Evolutionary conservation across 2,113 vertebrate genomes (phyloP).

Genomic region (Dicaeum eximium): DNA sequence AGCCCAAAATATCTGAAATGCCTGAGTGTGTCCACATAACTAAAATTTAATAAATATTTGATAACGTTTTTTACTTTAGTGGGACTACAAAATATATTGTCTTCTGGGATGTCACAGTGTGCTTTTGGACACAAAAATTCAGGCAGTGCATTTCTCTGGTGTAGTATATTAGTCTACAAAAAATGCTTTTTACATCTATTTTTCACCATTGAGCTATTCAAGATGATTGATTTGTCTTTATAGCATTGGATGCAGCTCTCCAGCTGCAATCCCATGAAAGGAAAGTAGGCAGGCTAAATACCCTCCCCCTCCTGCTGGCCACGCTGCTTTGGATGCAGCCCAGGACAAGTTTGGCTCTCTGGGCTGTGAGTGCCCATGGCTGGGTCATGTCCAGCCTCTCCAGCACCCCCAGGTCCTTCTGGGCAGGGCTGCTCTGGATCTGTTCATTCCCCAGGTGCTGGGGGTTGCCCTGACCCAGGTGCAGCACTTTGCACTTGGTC

Average conservation of each 20-base stretch:
- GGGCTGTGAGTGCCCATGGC: accelerated
- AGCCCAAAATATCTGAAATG: not conserved
- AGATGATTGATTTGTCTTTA: not conserved
- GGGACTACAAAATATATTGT: not conserved
- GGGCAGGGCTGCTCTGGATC: not conserved
- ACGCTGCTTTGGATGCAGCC: not conserved
- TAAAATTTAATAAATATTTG: not conserved
- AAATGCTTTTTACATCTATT: not conserved
- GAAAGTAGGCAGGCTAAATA: not conserved
- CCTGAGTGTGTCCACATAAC: not conserved
- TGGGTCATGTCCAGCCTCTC: not conserved
- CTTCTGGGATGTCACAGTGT: not conserved
- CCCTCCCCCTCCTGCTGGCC: not conserved
- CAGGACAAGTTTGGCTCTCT: accelerated
- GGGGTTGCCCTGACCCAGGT: accelerated
- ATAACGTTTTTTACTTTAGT: not conserved
- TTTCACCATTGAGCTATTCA: not conserved
- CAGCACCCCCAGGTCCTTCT: not conserved
- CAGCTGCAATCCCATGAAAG: not conserved
- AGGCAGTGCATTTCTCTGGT: not conserved
- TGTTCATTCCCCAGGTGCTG: accelerated
- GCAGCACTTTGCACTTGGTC: not conserved
- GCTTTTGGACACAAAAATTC: not conserved
- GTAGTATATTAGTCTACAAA: not conserved
- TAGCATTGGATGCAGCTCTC: not conserved